Conservation (phyloP, 2,797 vertebrate species). For the Pygocentrus nattereri region DNA sequence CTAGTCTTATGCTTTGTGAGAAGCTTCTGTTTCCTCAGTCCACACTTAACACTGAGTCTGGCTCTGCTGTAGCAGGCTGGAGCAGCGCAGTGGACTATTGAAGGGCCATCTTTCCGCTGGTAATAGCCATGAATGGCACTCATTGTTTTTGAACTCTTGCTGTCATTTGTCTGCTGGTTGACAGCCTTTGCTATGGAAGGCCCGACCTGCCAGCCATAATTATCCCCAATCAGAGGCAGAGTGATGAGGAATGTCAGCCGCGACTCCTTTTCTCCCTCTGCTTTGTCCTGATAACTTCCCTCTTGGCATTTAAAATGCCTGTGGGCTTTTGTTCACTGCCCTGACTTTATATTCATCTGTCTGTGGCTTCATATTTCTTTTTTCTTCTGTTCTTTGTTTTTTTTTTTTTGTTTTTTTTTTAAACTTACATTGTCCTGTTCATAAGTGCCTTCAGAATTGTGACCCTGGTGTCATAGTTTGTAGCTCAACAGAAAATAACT, state of each 20-base stretch:
- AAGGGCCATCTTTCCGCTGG: slow-evolving; percentile 54
- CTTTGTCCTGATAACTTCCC: slow-evolving; percentile 60
- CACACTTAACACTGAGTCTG: slow-evolving; percentile 42
- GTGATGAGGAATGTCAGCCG: slow-evolving; percentile 56
- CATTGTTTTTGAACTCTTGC: slow-evolving; percentile 59
- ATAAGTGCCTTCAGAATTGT: slow-evolving; percentile 9
- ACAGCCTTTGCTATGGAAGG: slow-evolving; percentile 58
- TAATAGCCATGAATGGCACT: slow-evolving; percentile 59
- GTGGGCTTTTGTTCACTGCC: slow-evolving; percentile 42
- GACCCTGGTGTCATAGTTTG: slow-evolving; percentile 40
- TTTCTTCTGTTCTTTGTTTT: slow-evolving; percentile 21
- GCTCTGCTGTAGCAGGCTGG: slow-evolving; percentile 27
- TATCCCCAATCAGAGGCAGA: slow-evolving; percentile 61
- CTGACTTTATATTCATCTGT: slow-evolving; percentile 48
- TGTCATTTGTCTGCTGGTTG: slow-evolving; percentile 58
- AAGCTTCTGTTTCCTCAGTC: background rate
- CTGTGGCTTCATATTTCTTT: slow-evolving; percentile 39
- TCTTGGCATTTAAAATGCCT: slow-evolving; percentile 55
- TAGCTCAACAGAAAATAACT: slow-evolving; percentile 32
- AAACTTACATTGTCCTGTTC: slow-evolving; percentile 20
- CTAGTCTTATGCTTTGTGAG: background rate
- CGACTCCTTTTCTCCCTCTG: slow-evolving; percentile 53
- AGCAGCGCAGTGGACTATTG: slow-evolving; percentile 55
- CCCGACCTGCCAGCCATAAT: slow-evolving; percentile 58
- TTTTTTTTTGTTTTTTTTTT: background rate